Evolutionary conservation across 1,140 invertebrate genomes (phyloP).

Genomic region (Diploscapter pachys): DNA sequence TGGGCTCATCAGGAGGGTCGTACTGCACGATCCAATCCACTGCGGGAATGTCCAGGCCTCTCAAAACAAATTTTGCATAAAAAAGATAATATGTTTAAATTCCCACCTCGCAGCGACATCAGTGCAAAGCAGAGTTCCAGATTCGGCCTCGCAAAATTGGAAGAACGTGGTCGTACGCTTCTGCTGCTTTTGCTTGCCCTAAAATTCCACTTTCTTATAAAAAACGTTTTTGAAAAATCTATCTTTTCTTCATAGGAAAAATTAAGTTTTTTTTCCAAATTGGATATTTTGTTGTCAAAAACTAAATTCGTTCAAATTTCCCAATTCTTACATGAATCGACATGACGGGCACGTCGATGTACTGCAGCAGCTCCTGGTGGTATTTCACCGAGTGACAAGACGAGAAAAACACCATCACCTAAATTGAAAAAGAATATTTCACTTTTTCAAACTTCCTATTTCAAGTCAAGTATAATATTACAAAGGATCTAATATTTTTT

Average conservation of each 20-base stretch:
- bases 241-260: not conserved
- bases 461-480: not conserved
- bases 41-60: slow-evolving; percentile 88
- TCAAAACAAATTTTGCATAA: slow-evolving; percentile 39
- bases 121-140: slow-evolving; percentile 89
- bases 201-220: slow-evolving; percentile 2
- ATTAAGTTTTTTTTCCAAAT: not conserved
- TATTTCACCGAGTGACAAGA: slow-evolving; percentile 97
- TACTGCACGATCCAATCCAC: slow-evolving; percentile 99
- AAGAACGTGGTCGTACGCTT: slow-evolving; percentile 97
- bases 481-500: not conserved
- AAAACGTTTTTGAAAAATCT: slow-evolving; percentile 45
- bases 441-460: not conserved
- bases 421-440: not conserved
- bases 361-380: slow-evolving; percentile 93
- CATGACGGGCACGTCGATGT: slow-evolving; percentile 91
- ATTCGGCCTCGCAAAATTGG: slow-evolving; percentile 90
- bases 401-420: slow-evolving; percentile 92
- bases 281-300: not conserved
- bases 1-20: slow-evolving; percentile 98
- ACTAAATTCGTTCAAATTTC: slow-evolving; percentile 1
- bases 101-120: slow-evolving; percentile 79
- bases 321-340: slow-evolving; percentile 85
- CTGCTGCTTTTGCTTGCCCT: slow-evolving; percentile 85
- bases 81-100: not conserved